phyloP scores from a whole-genome alignment of 2,888 invertebrate species.

The Cotesia congregata region DNA sequence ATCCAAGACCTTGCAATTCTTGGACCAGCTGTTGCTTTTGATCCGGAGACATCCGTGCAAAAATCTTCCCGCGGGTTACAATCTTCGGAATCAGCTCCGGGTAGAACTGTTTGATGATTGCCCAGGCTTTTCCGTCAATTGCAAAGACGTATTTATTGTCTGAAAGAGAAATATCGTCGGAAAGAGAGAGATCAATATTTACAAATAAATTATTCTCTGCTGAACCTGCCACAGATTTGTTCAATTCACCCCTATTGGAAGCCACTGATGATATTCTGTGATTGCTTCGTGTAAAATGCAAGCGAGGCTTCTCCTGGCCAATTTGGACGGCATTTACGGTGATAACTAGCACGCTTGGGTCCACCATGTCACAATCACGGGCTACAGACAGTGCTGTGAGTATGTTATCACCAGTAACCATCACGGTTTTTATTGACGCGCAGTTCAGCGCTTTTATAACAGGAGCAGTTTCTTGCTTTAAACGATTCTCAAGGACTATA shows the following conservation, averaged over 20 bases:
- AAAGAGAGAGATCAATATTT: slow-evolving; percentile 51
- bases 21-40: slow-evolving; percentile 94
- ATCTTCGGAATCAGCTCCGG: slow-evolving; percentile 79
- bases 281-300: slow-evolving; percentile 72
- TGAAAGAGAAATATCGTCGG: slow-evolving; percentile 61
- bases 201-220: too few relatives aligned
- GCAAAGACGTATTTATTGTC: slow-evolving; percentile 65
- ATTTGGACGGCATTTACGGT: slow-evolving; percentile 70
- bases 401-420: slow-evolving; percentile 96
- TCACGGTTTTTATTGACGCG: slow-evolving; percentile 92
- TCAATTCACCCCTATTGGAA: slow-evolving; percentile 73
- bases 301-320: slow-evolving; percentile 69
- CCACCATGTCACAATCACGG: slow-evolving; percentile 89
- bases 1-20: slow-evolving; percentile 88
- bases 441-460: slow-evolving; percentile 84
- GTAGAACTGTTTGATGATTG: slow-evolving; percentile 80
- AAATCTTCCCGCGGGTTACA: slow-evolving; percentile 86
- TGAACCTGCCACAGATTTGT: slow-evolving; percentile 73
- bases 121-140: slow-evolving; percentile 80
- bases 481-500: slow-evolving; percentile 93
- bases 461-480: slow-evolving; percentile 89
- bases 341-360: slow-evolving; percentile 73
- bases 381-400: slow-evolving; percentile 95
- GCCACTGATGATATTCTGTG: slow-evolving; percentile 56
- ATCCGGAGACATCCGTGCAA: slow-evolving; percentile 95